Evolutionary conservation across 1,140 invertebrate species (phyloP), one percentile per base, ranked within the genome.

Genomic region (Bombus picipes): DNA sequence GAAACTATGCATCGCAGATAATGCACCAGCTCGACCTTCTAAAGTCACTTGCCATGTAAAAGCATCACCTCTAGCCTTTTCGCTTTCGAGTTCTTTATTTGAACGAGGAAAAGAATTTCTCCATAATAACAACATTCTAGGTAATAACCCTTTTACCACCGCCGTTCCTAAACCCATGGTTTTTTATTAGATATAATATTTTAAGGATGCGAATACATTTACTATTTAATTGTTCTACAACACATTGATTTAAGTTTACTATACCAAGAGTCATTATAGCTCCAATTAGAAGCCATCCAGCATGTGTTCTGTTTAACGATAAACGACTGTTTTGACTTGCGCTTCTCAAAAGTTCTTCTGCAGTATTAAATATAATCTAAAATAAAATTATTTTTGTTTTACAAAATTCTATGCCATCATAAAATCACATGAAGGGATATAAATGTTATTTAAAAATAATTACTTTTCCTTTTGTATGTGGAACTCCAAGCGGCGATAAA

Each of bases 11-110:
- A 99, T 98, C 0, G 98, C 98, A 28, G 98, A 98, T 8, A 99
- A 94, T 22, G 99, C 99, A 1, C 99, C 99, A 28, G 99, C 98
- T 81, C 99, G 96, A 28, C 98, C 98, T 96, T 99, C 99, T 72
- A 99, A 95, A 3, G 99, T 99, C 34, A 99, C 98, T 96, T 99
- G 99, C 99, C 99, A 99, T 66, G 99, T 99, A 94, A 99, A 99
- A 1, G 98, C 98, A 96, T 99, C 99, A 13, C 99, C 99, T 85
- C 99, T 96, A 1, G 98, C 98, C 93, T 99, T 99, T 95, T 99
- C 99, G 13, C 98, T 98, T 92, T 99, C 99, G 37, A 99, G 96
- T 94, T 99, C 99, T 93, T 99, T 99, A 47, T 97, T 97, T 1
- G 98, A 99, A 68, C 98, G 96, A 0, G 99, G 99, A 94, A 99